Conservation (phyloP, 2,797 vertebrate genomes). For the Luscinia megarhynchos region DNA sequence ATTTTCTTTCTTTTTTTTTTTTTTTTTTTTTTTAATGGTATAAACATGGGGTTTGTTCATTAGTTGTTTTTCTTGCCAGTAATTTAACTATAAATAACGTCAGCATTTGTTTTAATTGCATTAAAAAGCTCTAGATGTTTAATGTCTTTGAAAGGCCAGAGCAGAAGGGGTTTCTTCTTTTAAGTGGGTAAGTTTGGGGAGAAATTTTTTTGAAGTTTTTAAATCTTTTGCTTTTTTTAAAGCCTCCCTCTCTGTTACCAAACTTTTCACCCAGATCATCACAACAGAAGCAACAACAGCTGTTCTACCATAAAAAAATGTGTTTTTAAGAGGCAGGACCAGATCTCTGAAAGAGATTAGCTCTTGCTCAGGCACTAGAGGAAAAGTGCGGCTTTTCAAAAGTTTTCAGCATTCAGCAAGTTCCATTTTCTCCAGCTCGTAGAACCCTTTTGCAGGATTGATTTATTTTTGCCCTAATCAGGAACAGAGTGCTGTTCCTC, state of each 20-base stretch:
- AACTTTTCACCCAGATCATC: slow-evolving; percentile 69
- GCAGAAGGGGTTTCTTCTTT: slow-evolving; percentile 16
- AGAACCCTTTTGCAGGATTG: background rate
- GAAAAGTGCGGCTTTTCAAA: slow-evolving; percentile 2
- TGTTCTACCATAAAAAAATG: slow-evolving; percentile 57
- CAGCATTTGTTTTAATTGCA: slow-evolving; percentile 71
- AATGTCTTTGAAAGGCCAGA: slow-evolving; percentile 29
- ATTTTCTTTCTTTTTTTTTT: slow-evolving; percentile 30
- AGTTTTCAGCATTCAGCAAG: slow-evolving; percentile 25
- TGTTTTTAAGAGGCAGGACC: slow-evolving; percentile 55
- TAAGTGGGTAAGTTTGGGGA: slow-evolving; percentile 45
- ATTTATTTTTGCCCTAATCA: slow-evolving; percentile 28
- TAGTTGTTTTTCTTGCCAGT: slow-evolving; percentile 58
- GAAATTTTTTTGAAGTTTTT: slow-evolving; percentile 28
- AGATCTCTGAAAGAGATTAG: slow-evolving; percentile 59
- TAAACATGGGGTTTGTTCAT: slow-evolving; percentile 38
- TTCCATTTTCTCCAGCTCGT: background rate
- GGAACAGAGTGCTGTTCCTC: background rate
- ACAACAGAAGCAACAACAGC: slow-evolving; percentile 65
- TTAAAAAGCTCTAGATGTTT: slow-evolving; percentile 59
- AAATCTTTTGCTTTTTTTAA: slow-evolving; percentile 58
- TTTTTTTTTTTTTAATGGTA: slow-evolving; percentile 13
- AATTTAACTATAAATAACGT: slow-evolving; percentile 65
- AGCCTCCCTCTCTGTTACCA: slow-evolving; percentile 63
- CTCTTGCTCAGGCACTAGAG: slow-evolving; percentile 18